Base-by-base conservation (phyloP, 2,113 vertebrate species). In the Brachypteracias leptosomus region DNA sequence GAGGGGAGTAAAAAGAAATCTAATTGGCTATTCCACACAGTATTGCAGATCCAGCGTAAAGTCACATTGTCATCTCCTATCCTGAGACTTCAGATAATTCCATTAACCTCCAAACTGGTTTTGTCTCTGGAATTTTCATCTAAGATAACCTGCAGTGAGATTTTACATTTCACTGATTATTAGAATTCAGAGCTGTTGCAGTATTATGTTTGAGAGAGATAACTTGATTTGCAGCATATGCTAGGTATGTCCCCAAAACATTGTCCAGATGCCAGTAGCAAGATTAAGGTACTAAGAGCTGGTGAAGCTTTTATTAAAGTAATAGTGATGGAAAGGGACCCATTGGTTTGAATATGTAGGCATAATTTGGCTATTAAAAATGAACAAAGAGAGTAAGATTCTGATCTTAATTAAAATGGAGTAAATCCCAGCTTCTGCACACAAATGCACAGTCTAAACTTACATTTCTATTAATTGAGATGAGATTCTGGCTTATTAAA, bases 351-450 rank as follows among this genome's bases (percentile, higher is more conserved):
- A 26, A 26, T 81, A 71, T 1, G 0, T 63, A 63, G 16, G 52
- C 42, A 84, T 81, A 90, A 88, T 90, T 84, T 47, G 63, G 42
- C 33, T 86, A 67, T 67, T 87, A 75, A 95, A 85, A 90, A 72
- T 3, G 19, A 85, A 66, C 26, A 84, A 77, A 63, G 10, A 42
- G 12, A 52, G 24, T 77, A 90, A 84, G 79, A 93, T 96, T 93
- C 72, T 90, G 44, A 92, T 92, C 72, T 94, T 95, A 93, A 88
- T 93, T 92, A 94, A 95, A 95, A 80, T 46, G 42, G 38, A 95
- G 26, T 90, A 97, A 93, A 86, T 71, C 47, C 72, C 42, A 86
- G 58, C 18, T 84, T 90, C 76, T 86, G 29, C 9, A 52, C 13
- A 77, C 38, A 88, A 88, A 89, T 55, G 82, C 94, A 88, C 20